phyloP scores from a whole-genome alignment of 2,888 invertebrate genomes.

The Dryomyza anilis region DNA sequence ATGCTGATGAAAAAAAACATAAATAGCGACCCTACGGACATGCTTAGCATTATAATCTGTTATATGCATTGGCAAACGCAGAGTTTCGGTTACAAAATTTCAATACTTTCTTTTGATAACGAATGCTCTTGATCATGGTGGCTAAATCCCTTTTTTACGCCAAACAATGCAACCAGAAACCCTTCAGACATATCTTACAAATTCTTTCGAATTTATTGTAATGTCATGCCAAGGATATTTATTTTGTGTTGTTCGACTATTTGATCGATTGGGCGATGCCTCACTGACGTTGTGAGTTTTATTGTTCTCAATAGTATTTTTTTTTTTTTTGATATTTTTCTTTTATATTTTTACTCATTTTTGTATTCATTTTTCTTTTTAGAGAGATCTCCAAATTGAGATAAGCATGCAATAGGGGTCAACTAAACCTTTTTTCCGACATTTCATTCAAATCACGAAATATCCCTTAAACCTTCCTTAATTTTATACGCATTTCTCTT shows the following conservation, averaged over 20 bases:
- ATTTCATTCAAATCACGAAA: neutral
- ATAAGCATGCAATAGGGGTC: neutral
- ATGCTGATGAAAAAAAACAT: neutral
- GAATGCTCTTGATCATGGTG: neutral
- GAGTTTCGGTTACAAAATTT: constrained; percentile 1
- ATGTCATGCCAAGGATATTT: neutral
- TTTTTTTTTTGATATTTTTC: neutral
- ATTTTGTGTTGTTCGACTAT: neutral
- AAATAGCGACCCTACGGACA: neutral
- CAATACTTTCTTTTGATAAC: constrained; percentile 2
- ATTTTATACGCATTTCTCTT: neutral
- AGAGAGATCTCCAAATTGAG: neutral
- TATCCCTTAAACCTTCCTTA: neutral
- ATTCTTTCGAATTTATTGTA: neutral
- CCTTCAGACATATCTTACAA: neutral
- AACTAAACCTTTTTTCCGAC: neutral
- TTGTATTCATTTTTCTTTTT: neutral
- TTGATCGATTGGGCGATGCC: constrained; percentile 10
- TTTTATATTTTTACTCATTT: neutral
- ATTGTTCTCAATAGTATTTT: no score
- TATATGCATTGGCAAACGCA: neutral
- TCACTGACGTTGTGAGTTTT: neutral
- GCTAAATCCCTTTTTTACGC: neutral
- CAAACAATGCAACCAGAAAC: constrained; percentile 3
- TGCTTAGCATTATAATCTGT: neutral